Evolutionary conservation across 2,113 vertebrate genomes (phyloP), one percentile per base, ranked within the genome.

Genomic region (Chloropsis hardwickii): DNA sequence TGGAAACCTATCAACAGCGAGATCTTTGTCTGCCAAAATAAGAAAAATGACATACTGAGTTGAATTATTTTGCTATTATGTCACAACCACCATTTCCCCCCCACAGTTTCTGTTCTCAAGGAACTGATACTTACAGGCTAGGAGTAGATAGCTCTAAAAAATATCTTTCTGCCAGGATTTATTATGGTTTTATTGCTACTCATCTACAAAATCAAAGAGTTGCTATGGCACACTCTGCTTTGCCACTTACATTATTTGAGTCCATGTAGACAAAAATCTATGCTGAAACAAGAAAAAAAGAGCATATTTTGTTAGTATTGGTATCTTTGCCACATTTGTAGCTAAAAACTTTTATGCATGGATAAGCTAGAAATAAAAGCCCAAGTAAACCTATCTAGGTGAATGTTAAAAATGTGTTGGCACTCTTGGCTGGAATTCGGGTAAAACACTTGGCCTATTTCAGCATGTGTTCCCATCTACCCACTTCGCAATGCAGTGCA

Each of bases 1-100:
- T 96, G 93, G 95, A 97, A 97, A 96, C 56, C 90, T 80, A 45
- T 88, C 69, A 92, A 73, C 95, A 96, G 78, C 7, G 12, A 82
- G 58, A 85, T 82, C 87, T 85, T 77, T 62, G 33, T 42, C 84
- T 94, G 70, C 73, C 80, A 91, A 91, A 95, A 86, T 81, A 81
- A 96, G 88, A 94, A 95, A 71, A 93, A 85, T 44, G 51, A 56
- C 86, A 62, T 33, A 39, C 33, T 53, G 58, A 33, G 42, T 94
- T 71, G 73, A 91, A 90, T 93, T 66, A 83, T 66, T 79, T 93
- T 83, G 54, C 35, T 88, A 7, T 58, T 90, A 31, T 58, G 54
- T 80, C 86, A 92, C 40, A 80, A 82, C 66, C 23, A 14, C 5
- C 7, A 5, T 42, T 85, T 71, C 37, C 2, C 3, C 5, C n/a